These are phyloP conservation scores for Copidosoma aretas DNA, from an alignment of 2,888 invertebrate species.

Conservation along the genomic window DNA sequence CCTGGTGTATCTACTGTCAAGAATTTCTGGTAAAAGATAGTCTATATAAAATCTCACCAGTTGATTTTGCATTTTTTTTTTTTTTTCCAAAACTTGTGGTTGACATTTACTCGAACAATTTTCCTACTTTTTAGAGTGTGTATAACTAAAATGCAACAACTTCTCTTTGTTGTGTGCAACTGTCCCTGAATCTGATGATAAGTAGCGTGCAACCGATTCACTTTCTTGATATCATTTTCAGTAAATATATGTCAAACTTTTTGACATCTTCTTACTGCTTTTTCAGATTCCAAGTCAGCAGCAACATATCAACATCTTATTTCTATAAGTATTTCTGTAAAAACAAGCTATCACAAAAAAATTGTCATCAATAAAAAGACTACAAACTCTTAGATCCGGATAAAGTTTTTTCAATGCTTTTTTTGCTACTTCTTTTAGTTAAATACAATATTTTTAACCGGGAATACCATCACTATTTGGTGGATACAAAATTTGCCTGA, in stretches of 20 bases:
- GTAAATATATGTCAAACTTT: not conserved
- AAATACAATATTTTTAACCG: conserved; percentile 31
- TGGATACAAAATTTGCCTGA: conserved; percentile 34
- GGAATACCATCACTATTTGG: not conserved
- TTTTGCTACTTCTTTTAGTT: conserved; percentile 35
- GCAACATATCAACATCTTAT: conserved; percentile 33
- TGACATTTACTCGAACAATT: too few species aligned
- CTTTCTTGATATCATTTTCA: not conserved
- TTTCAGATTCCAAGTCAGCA: conserved; percentile 12
- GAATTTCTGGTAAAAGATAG: too few species aligned
- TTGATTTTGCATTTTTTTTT: too few species aligned
- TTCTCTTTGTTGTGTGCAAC: conserved; percentile 39
- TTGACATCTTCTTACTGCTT: conserved; percentile 16
- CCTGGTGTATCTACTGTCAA: too few species aligned
- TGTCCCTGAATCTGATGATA: conserved; percentile 46
- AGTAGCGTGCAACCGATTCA: conserved; percentile 39
- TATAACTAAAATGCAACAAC: conserved; percentile 42
- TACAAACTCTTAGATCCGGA: conserved; percentile 23
- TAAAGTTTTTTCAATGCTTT: conserved; percentile 17
- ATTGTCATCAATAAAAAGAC: conserved; percentile 38
- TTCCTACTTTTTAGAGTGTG: conserved; percentile 40
- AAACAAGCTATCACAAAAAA: conserved; percentile 32
- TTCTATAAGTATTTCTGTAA: conserved; percentile 39
- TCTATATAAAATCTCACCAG: too few species aligned
- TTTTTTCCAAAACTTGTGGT: too few species aligned